Base-by-base conservation (phyloP, 2,113 vertebrate species). In the Rhabdornis inornatus region DNA sequence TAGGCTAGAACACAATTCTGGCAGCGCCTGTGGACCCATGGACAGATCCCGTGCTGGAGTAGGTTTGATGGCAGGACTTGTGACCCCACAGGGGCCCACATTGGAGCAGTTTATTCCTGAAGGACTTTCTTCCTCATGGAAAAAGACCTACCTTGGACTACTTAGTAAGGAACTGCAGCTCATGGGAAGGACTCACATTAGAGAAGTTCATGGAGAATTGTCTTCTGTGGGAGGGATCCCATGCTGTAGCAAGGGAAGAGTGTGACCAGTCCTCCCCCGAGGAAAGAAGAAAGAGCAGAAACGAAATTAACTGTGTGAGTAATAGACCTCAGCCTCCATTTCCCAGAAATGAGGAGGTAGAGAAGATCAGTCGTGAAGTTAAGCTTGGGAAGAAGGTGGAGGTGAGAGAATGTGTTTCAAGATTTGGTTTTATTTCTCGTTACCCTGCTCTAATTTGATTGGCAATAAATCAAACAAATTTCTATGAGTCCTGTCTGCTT, bases 241-340 rank as follows among this genome's bases (percentile, higher is more conserved):
- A 35, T 20, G n/a, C 24, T 47, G 40, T 11, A 37, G 47, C 22
- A 49, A 59, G 15, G 31, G 25, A 33, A 42, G 18, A 28, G 10
- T 37, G 13, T 55, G 31, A 55, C 6, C 31, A 61, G 31, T 37
- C 9, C 30, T 74, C 23, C 6, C 8, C 7, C 0, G 0, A 61
- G 27, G 55, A 42, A 55, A 52, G 22, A 60, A 28, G 18, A 3
- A 55, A 9, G 40, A 55, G 18, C n/a, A 75, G 47, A 68, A 79
- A 49, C 31, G 16, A 68, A 79, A 49, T 35, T 19, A 37, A 10
- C 9, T 23, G 13, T 27, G 24, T 35, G 60, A 53, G 23, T 52
- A 42, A 55, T 17, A 49, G 25, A 61, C 17, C 59, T 55, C 75
- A 42, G 9, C 10, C 31, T 53, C 31, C 15, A 61, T 47, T 74